Percentiles rank a stretch among this genome's conserved stretches.
phyloP scores from a whole-genome alignment of 2,113 vertebrate genomes.

The Gallinago undulata region DNA sequence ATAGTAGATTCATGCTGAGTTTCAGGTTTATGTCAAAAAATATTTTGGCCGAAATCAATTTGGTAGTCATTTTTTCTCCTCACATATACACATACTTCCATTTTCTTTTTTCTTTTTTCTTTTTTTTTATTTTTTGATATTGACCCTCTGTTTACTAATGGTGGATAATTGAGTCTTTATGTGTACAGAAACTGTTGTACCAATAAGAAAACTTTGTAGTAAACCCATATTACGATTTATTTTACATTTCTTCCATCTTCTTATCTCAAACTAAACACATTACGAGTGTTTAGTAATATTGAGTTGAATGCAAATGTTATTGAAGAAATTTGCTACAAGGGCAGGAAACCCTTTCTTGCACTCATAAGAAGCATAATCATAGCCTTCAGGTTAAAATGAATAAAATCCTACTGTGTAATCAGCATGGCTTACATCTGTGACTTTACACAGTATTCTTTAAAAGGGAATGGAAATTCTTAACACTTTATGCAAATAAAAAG shows the following conservation, averaged over 20 bases:
- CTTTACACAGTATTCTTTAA: conserved; percentile 26
- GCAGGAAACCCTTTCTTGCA: not conserved
- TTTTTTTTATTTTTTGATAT: not conserved
- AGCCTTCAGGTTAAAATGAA: conserved; percentile 54
- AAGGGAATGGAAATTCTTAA: conserved; percentile 49
- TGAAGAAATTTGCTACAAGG: conserved; percentile 33
- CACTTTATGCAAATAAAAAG: conserved; percentile 37
- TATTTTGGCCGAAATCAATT: conserved; percentile 52
- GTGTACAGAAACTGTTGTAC: conserved; percentile 35
- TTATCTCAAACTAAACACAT: conserved; percentile 29
- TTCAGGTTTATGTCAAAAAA: conserved; percentile 60
- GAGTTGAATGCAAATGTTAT: conserved; percentile 44
- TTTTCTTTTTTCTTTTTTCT: not conserved
- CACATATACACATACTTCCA: not conserved
- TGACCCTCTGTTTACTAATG: conserved; percentile 44
- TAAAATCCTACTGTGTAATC: conserved; percentile 45
- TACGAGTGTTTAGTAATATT: conserved; percentile 32
- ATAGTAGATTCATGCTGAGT: conserved; percentile 20
- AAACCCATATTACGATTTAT: conserved; percentile 56
- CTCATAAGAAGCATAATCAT: conserved; percentile 40
- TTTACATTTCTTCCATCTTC: conserved; percentile 38
- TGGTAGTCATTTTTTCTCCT: conserved; percentile 15
- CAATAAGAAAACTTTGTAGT: conserved; percentile 32
- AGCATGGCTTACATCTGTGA: conserved; percentile 48
- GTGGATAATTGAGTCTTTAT: conserved; percentile 34